These are phyloP conservation scores for Dipodomys ordii DNA, from an alignment of 2,113 vertebrate genomes.

Conservation along the genomic window DNA sequence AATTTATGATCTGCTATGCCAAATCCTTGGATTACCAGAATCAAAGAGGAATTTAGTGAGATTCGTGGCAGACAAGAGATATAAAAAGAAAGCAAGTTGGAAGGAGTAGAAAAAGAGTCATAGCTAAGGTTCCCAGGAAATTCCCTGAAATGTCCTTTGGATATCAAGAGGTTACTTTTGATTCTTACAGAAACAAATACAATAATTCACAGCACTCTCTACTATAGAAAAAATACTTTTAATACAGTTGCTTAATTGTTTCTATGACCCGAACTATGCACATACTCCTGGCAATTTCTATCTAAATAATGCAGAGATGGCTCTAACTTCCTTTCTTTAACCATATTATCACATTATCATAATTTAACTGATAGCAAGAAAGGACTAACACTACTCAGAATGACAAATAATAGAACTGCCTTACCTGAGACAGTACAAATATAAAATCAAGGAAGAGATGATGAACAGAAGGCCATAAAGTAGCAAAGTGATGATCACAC, in stretches of 20 bases:
- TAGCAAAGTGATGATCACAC: slow-evolving; percentile 90
- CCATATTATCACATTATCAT: not conserved
- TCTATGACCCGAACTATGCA: not conserved
- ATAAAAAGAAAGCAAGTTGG: not conserved
- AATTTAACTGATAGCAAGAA: not conserved
- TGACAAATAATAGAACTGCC: not conserved
- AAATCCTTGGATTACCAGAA: not conserved
- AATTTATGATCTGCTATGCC: not conserved
- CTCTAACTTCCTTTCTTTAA: not conserved
- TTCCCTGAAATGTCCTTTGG: not conserved
- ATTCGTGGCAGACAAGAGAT: not conserved
- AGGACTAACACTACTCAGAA: not conserved
- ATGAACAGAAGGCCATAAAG: slow-evolving; percentile 90
- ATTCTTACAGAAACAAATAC: not conserved
- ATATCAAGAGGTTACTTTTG: not conserved
- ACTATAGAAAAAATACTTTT: not conserved
- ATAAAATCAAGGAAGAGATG: slow-evolving; percentile 90
- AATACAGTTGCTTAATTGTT: not conserved
- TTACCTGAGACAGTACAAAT: slow-evolving; percentile 94
- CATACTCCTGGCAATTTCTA: not conserved
- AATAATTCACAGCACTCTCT: not conserved
- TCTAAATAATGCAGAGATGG: not conserved
- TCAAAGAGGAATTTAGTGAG: not conserved
- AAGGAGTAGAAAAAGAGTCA: not conserved
- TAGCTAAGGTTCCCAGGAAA: not conserved